Base-by-base conservation (phyloP, 1,140 invertebrate genomes). In the Drosophila rufa region DNA sequence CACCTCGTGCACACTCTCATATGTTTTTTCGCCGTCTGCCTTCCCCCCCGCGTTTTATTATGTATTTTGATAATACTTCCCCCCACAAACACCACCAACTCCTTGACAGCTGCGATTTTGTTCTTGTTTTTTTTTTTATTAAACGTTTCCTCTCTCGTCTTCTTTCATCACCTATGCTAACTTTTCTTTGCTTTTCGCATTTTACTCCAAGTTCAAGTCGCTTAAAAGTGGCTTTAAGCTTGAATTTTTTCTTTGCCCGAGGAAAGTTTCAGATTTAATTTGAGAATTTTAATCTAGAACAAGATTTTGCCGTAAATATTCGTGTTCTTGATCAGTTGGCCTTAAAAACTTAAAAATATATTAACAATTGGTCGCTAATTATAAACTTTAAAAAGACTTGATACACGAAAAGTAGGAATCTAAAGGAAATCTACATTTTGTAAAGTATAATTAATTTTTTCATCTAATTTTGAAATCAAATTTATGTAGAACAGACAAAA, bases 1-100 rank as follows among this genome's bases (percentile, higher is more conserved):
- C 67, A 73, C 67, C 68, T 71, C 68, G 69, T 50, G 61, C 73
- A 55, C 38, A 53, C 51, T 76, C 57, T 66, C 82, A 86, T 82
- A 86, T 85, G 82, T 86, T 86, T 80, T 78, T 62, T 22, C 75
- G 61, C 51, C 62, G 66, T 73, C 42, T 80, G 61, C 50, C 50
- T 46, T 55, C 19, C 74, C 36, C 53, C 47, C 62, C 19, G 17
- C 47, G 51, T 51, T 80, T 76, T 79, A 73, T 85, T 80, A 80
- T 68, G 82, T 79, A 82, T 85, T 85, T 85, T 86, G 82, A 86
- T 85, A 86, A 85, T 78, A 45, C 69, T 53, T 25, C 65, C 48
- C 30, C 45, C 58, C 15, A 40, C 46, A 45, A 70, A 58, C 53
- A 19, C 9, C 43, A 59, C 62, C 46, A 85, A 82, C 82, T 85